Evolutionary conservation across 2,113 vertebrate species (phyloP).

Genomic region (Vulpes vulpes): DNA sequence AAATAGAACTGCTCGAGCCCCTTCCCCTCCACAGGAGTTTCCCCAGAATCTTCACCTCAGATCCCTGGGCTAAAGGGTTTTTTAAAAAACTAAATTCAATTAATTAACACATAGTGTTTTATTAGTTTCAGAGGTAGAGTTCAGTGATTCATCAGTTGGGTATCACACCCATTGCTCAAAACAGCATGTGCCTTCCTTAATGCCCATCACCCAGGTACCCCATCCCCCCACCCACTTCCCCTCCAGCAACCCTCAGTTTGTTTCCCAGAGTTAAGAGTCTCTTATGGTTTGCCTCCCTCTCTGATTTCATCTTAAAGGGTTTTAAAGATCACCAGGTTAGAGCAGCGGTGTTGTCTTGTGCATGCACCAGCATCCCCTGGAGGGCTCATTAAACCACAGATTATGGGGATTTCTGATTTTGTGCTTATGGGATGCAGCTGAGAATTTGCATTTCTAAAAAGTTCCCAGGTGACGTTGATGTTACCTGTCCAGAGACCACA

Average conservation of each 20-base stretch:
- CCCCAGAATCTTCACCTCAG: not conserved
- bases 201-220: not conserved
- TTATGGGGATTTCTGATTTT: not conserved
- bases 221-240: no score
- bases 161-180: not conserved
- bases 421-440: not conserved
- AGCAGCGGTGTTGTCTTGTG: not conserved
- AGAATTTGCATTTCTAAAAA: slow-evolving; percentile 31
- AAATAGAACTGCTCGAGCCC: not conserved
- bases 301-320: not conserved
- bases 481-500: not conserved
- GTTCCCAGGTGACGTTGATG: not conserved
- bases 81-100: not conserved
- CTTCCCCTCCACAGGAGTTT: not conserved
- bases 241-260: not conserved
- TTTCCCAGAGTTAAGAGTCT: not conserved
- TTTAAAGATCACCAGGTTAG: not conserved
- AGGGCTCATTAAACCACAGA: not conserved
- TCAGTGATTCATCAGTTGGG: not conserved
- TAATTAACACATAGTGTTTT: not conserved
- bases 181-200: not conserved
- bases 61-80: not conserved
- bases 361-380: not conserved
- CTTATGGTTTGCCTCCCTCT: not conserved
- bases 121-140: not conserved